Conservation (phyloP, 2,888 invertebrate genomes). For the Phrixothrix hirtus region DNA sequence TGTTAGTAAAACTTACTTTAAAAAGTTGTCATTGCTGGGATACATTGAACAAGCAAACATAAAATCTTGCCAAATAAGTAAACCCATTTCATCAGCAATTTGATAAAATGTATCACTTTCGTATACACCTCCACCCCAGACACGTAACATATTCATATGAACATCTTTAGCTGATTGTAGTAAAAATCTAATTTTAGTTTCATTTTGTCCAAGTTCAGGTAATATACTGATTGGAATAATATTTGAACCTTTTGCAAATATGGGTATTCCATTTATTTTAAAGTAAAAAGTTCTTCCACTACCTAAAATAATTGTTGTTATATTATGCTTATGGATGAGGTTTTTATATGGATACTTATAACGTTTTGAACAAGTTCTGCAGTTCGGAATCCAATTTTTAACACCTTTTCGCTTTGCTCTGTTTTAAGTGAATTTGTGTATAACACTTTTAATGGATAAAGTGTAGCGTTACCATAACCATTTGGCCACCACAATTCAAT, state of each 20-base stretch:
- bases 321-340: background rate
- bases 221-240: constrained; percentile 88
- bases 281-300: constrained; percentile 82
- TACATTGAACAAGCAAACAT: constrained; percentile 98
- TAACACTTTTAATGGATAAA: constrained; percentile 70
- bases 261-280: constrained; percentile 74
- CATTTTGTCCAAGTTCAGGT: constrained; percentile 70
- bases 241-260: constrained; percentile 96
- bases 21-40: constrained; percentile 72
- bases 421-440: constrained; percentile 53
- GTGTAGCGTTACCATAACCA: constrained; percentile 78
- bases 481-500: constrained; percentile 93
- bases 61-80: constrained; percentile 97
- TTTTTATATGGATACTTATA: constrained; percentile 53
- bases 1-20: constrained; percentile 57
- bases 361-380: constrained; percentile 79
- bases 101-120: constrained; percentile 90
- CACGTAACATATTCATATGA: constrained; percentile 92
- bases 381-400: constrained; percentile 83
- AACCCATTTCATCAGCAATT: constrained; percentile 83
- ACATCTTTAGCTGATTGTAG: constrained; percentile 72
- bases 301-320: constrained; percentile 29
- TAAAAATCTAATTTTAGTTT: constrained; percentile 64
- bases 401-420: constrained; percentile 55
- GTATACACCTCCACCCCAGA: constrained; percentile 98